Evolutionary conservation across 2,797 vertebrate species (phyloP), one percentile per base, ranked within the genome.

Genomic region (Hybognathus amarus): DNA sequence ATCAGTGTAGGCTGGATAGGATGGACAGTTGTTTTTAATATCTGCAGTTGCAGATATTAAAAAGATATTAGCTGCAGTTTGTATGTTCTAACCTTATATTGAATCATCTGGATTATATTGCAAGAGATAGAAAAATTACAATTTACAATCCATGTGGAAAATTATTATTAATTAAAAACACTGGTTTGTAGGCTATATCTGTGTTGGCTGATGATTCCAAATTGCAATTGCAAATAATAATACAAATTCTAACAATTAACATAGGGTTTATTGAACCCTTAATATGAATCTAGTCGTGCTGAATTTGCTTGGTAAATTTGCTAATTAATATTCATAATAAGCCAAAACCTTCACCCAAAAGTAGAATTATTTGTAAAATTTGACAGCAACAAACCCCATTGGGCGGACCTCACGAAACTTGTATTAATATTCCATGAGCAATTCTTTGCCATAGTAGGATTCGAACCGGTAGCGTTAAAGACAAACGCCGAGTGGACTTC

Each of bases 381-480:
- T n/a, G 4, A 9, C 27, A 4, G 50, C 30, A 45, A 45, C 15
- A 2, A 15, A 47, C 3, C 61, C 5, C 7, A 68, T 15, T 36
- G 9, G 17, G 36, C n/a, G 17, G 27, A 45, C 38, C 50, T 45
- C 13, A 20, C 8, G 1, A 5, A 18, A 3, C 3, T 13, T 3
- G 61, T 1, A 38, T 81, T 24, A 73, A 50, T 75, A 83, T 83
- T 76, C 61, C 61, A 83, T 56, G 47, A 83, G 45, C 11, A 13
- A 0, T 0, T 93, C 93, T 91, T 93, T 92, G 24, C 3, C 70
- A 76, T 82, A 82, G 80, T 82, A 76, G 63, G 47, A 74, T 82
- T 82, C 80, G 92, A 93, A 93, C 93, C 93, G 93, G 93, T 68
- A 90, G 94, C 94, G 88, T 95, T 94, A 95, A 92, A 92, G 89